A percentile compares a stretch with the other conserved stretches of the same genome.
Conservation (phyloP, 2,113 vertebrate species). For the Macrotus californicus region DNA sequence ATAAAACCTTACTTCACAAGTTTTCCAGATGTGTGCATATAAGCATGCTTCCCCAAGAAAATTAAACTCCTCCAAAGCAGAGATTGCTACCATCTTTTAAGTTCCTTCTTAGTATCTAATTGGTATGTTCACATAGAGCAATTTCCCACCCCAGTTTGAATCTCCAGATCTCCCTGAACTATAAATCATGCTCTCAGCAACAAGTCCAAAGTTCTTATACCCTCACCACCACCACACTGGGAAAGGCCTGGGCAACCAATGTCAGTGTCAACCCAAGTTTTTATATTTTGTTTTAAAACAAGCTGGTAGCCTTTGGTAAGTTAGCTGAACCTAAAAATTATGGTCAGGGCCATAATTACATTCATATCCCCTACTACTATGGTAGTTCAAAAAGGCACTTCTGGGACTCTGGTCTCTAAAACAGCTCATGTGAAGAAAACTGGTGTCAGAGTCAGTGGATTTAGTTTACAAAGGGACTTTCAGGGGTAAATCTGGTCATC, state of each 20-base stretch:
- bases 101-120: neutral
- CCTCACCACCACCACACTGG: neutral
- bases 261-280: neutral
- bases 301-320: slow-evolving; percentile 26
- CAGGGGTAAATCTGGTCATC: neutral
- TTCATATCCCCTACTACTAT: slow-evolving; percentile 5
- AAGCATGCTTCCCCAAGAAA: neutral
- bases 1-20: slow-evolving; percentile 26
- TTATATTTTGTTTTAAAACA: slow-evolving; percentile 36
- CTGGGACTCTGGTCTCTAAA: neutral
- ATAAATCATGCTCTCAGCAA: neutral
- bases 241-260: neutral
- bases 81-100: neutral
- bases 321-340: slow-evolving; percentile 19
- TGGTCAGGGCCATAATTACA: neutral
- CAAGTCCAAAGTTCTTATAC: neutral
- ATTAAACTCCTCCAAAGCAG: neutral
- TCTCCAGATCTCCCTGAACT: neutral
- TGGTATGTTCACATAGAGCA: neutral
- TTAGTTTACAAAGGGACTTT: neutral
- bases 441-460: neutral
- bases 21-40: neutral
- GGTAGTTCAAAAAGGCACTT: slow-evolving; percentile 26
- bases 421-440: slow-evolving; percentile 18
- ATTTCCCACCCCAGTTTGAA: neutral